Percentiles rank a stretch among this genome's conserved stretches.
Conservation (phyloP, 2,888 invertebrate genomes). For the Dorcus hopei region DNA sequence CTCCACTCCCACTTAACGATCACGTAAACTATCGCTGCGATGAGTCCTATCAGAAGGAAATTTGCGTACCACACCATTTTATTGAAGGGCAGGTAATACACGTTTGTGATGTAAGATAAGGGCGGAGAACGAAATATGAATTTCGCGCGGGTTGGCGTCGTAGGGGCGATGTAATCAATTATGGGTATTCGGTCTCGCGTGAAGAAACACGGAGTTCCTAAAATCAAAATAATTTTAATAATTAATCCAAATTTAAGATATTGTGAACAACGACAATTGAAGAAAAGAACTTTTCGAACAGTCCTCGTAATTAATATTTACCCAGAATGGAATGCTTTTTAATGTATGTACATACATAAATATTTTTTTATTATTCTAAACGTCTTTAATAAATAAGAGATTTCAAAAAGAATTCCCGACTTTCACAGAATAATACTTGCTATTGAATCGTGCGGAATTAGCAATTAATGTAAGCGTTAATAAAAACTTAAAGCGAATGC, state of each 20-base stretch:
- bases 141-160: constrained; percentile 53
- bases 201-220: constrained; percentile 48
- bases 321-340: too few relatives aligned
- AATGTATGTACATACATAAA: too few relatives aligned
- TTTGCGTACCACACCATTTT: constrained; percentile 61
- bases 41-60: constrained; percentile 34
- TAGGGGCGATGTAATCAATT: constrained; percentile 57
- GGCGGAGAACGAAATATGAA: constrained; percentile 68
- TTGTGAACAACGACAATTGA: too few relatives aligned
- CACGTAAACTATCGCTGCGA: constrained; percentile 30
- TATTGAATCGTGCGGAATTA: too few relatives aligned
- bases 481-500: too few relatives aligned
- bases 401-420: too few relatives aligned
- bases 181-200: constrained; percentile 39
- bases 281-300: too few relatives aligned
- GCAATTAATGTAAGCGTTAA: too few relatives aligned
- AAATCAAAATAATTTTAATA: constrained; percentile 16
- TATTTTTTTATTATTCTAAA: too few relatives aligned
- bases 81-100: constrained; percentile 65
- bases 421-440: too few relatives aligned
- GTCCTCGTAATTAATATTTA: too few relatives aligned
- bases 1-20: constrained; percentile 41
- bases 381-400: too few relatives aligned
- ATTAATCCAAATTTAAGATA: neutral
- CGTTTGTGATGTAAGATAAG: constrained; percentile 62